Base-by-base conservation (phyloP, 2,797 vertebrate species). In the Erethizon dorsatum region DNA sequence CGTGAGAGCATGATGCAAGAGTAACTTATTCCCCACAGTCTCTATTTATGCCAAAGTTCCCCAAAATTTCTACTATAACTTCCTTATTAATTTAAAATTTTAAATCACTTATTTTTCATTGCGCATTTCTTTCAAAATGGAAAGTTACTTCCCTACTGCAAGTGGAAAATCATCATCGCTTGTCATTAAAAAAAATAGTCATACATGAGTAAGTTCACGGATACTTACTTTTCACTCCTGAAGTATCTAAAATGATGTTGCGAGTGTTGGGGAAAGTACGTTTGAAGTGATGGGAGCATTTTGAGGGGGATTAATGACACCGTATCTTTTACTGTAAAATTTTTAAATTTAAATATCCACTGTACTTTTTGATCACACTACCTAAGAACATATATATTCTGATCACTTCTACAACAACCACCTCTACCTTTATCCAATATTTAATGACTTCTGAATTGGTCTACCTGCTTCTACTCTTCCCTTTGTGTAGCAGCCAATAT, bases 1-100 rank as follows among this genome's bases (percentile, higher is more conserved):
- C 0, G 0, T 13, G 28, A 28, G 4, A 75, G 1, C n/a, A 6
- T 2, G 1, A 4, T 24, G 2, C 1, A 71, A 69, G 12, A 18
- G 15, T 12, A 10, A 41, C 50, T 61, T 31, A 33, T 14, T 45
- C 2, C 4, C 22, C 18, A 2, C 6, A 0, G 3, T 17, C 15
- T 75, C 22, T 6, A 2, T 56, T 79, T 52, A 24, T 10, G 9
- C 50, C 8, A 15, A 63, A 85, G 10, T 37, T 52, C 37, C 1
- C 18, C 17, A 26, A 91, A 28, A 85, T n/a, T 18, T 50, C 26
- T 31, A 20, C n/a, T 26, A 56, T 31, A 56, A 67, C 45, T 75
- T 63, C 85, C 13, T n/a, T 14, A 59, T 50, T 22, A 26, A 56
- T 37, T 45, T 41, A 54, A 78, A 56, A n/a, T 26, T 56, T 73